These are phyloP conservation scores for Danio aesculapii DNA, from an alignment of 2,797 vertebrate species.

Conservation along the genomic window DNA sequence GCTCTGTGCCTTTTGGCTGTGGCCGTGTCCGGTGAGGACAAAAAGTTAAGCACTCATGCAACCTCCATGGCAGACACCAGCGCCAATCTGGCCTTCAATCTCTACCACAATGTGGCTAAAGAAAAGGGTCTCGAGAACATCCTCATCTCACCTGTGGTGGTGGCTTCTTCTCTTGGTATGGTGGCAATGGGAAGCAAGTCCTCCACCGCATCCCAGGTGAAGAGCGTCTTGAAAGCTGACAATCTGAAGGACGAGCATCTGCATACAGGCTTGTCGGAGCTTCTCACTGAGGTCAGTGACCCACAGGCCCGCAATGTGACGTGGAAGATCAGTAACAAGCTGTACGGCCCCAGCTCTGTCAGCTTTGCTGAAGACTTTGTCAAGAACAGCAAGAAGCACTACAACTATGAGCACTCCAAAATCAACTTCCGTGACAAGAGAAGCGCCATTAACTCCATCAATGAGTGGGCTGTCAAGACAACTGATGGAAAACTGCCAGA, in stretches of 20 bases:
- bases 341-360: constrained; percentile 94
- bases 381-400: constrained; percentile 96
- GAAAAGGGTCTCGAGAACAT: constrained; percentile 94
- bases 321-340: constrained; percentile 93
- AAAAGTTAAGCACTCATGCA: constrained; percentile 88
- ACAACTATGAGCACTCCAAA: constrained; percentile 94
- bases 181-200: constrained; percentile 90
- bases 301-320: constrained; percentile 89
- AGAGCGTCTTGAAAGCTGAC: constrained; percentile 87
- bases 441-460: constrained; percentile 93
- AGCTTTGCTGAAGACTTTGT: constrained; percentile 90
- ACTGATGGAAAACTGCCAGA: constrained; percentile 92
- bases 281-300: constrained; percentile 89
- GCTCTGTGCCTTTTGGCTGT: constrained; percentile 79
- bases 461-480: constrained; percentile 93
- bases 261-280: constrained; percentile 89
- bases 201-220: constrained; percentile 89
- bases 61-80: constrained; percentile 87
- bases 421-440: constrained; percentile 97
- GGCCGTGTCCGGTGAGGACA: constrained; percentile 70
- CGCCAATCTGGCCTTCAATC: constrained; percentile 91
- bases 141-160: constrained; percentile 91
- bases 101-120: constrained; percentile 93
- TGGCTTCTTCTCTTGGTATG: constrained; percentile 93
- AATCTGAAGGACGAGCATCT: constrained; percentile 89